Percentiles rank a stretch among this genome's conserved stretches.
These are phyloP conservation scores for Agrotis puta DNA, from an alignment of 2,888 invertebrate genomes.

Conservation along the genomic window DNA sequence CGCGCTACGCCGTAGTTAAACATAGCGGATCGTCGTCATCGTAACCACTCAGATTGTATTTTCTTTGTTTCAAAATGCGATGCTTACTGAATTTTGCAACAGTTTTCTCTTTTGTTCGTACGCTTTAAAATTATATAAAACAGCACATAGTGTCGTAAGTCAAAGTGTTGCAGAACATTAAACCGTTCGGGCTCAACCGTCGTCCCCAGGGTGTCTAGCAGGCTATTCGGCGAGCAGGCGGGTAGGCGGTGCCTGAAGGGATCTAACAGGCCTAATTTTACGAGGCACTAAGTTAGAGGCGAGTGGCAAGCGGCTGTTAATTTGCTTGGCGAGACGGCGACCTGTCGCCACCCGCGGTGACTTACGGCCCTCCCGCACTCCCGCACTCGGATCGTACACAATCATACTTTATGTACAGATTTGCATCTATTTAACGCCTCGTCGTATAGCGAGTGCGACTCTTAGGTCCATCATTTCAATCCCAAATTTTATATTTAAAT, in stretches of 20 bases:
- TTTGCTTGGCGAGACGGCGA: conserved; percentile 83
- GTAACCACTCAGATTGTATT: not conserved
- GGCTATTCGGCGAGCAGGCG: conserved; percentile 51
- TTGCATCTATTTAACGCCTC: conserved; percentile 75
- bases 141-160: conserved; percentile 66
- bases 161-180: conserved; percentile 79
- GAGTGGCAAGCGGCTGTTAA: conserved; percentile 89
- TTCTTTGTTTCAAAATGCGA: not conserved
- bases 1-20: conserved; percentile 23
- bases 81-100: not conserved
- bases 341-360: conserved; percentile 89
- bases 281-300: conserved; percentile 89
- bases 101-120: not conserved
- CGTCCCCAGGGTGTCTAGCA: conserved; percentile 74
- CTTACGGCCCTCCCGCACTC: conserved; percentile 83
- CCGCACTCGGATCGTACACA: conserved; percentile 58
- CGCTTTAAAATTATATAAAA: not conserved
- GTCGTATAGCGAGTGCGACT: conserved; percentile 10
- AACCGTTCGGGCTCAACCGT: conserved; percentile 76
- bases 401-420: conserved; percentile 77
- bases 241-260: conserved; percentile 80
- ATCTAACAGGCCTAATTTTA: conserved; percentile 89
- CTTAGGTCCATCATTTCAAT: conserved; percentile 30
- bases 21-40: conserved; percentile 1
- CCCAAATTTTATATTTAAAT: conserved; percentile 25